A percentile compares a stretch with the other conserved stretches of the same genome.
Conservation (phyloP, 2,888 invertebrate genomes). For the Andrena bucephala region DNA sequence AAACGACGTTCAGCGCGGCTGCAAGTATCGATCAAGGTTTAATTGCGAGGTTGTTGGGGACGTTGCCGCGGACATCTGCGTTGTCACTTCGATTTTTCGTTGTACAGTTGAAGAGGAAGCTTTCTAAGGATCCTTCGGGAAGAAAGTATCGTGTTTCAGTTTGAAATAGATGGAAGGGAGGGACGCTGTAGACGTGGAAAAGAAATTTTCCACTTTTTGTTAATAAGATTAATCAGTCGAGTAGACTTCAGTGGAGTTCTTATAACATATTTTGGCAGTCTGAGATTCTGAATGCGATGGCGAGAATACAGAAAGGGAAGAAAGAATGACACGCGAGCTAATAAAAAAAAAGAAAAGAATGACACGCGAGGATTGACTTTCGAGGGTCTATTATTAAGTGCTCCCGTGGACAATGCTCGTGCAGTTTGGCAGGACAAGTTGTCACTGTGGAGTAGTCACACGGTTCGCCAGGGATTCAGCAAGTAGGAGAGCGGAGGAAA, state of each 20-base stretch:
- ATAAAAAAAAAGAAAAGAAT: background rate
- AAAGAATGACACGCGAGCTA: background rate
- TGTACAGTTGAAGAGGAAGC: background rate
- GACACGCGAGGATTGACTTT: conserved; percentile 31
- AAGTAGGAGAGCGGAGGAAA: conserved; percentile 1
- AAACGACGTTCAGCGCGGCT: background rate
- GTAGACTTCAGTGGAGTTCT: conserved; percentile 1
- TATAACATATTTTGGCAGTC: conserved; percentile 15
- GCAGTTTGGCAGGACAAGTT: conserved; percentile 36
- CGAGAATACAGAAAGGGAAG: background rate
- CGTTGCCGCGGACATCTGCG: background rate
- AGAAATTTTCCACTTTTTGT: background rate
- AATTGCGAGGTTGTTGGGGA: background rate
- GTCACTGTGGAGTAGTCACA: conserved; percentile 41
- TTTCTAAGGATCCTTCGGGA: background rate
- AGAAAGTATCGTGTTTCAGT: no score
- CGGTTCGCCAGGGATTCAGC: conserved; percentile 20
- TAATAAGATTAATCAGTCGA: conserved; percentile 21
- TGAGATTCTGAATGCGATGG: background rate
- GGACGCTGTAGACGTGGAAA: no score
- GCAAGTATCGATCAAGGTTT: background rate
- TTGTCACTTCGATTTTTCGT: background rate
- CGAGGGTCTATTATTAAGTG: conserved; percentile 44
- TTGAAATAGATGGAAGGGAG: no score
- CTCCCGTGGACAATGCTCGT: conserved; percentile 29